Evolutionary conservation across 1,140 invertebrate genomes (phyloP).

Genomic region (Pararge aegeria): DNA sequence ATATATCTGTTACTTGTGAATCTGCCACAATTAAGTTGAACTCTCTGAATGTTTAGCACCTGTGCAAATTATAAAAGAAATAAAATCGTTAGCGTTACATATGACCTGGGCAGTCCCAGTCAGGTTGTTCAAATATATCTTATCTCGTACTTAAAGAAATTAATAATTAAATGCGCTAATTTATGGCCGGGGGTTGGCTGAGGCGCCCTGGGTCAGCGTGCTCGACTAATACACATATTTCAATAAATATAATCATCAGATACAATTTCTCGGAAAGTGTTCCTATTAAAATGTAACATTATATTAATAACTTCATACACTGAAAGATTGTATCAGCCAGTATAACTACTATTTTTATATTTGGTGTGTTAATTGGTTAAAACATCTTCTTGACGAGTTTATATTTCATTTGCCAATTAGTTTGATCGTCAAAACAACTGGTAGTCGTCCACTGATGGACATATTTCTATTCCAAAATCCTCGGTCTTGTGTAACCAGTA

Average conservation of each 20-base stretch:
- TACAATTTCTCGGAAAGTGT: conserved; percentile 44
- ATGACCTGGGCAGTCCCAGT: conserved; percentile 65
- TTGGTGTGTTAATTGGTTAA: neutral
- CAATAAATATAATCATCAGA: conserved; percentile 45
- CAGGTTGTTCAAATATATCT: conserved; percentile 76
- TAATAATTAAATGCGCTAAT: conserved; percentile 75
- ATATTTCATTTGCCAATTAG: neutral
- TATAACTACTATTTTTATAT: conserved; percentile 9
- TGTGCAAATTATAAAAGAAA: conserved; percentile 69
- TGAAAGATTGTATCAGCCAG: conserved; percentile 20
- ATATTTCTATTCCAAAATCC: too few species aligned
- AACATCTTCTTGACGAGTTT: neutral
- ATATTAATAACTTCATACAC: conserved; percentile 32
- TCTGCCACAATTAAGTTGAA: neutral
- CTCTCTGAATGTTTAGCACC: conserved; percentile 31
- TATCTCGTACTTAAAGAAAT: conserved; percentile 70
- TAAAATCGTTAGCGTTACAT: conserved; percentile 74
- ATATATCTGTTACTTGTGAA: too few species aligned
- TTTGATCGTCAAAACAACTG: too few species aligned
- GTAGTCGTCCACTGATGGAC: too few species aligned
- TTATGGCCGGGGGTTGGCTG: conserved; percentile 47
- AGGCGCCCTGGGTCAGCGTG: conserved; percentile 29
- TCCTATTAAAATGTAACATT: conserved; percentile 35
- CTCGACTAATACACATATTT: conserved; percentile 54
- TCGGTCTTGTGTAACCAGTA: too few species aligned